phyloP scores from a whole-genome alignment of 2,888 invertebrate species.

The Andrena trimmerana region DNA sequence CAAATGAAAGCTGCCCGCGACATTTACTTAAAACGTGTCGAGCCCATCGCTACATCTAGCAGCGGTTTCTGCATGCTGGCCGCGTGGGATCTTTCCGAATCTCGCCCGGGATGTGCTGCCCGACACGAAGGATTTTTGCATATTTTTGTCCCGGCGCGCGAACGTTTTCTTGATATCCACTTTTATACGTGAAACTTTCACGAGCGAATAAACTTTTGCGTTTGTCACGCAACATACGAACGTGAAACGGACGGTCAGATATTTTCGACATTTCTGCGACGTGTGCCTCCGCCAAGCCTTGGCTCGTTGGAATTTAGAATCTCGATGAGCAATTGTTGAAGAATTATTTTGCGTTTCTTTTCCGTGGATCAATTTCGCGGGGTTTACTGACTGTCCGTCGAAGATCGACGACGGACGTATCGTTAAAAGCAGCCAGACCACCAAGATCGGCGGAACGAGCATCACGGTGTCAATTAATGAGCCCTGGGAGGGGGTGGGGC shows the following conservation, averaged over 20 bases:
- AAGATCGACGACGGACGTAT: conserved; percentile 61
- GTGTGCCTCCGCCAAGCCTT: not conserved
- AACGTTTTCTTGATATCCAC: conserved; percentile 2
- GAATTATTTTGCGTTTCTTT: not conserved
- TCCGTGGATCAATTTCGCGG: conserved; percentile 21
- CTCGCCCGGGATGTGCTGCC: conserved; percentile 38
- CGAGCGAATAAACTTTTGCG: not conserved
- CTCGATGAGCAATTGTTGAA: not conserved
- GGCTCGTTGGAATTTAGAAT: not conserved
- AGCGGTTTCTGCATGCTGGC: not conserved
- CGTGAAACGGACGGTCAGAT: not conserved
- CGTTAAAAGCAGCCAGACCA: conserved; percentile 80
- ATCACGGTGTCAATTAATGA: conserved; percentile 85
- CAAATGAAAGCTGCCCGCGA: not conserved
- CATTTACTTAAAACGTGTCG: not conserved
- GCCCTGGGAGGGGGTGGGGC: conserved; percentile 52
- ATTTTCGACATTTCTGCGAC: not conserved
- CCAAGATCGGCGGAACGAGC: conserved; percentile 82
- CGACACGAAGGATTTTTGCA: conserved; percentile 40
- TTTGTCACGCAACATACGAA: not conserved
- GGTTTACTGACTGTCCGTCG: conserved; percentile 31
- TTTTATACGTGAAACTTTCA: not conserved
- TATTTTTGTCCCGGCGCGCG: conserved; percentile 10
- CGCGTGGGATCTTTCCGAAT: conserved; percentile 48
- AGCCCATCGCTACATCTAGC: conserved; percentile 30